Evolutionary conservation across 2,113 vertebrate genomes (phyloP).

Genomic region (Platichthys flesus): DNA sequence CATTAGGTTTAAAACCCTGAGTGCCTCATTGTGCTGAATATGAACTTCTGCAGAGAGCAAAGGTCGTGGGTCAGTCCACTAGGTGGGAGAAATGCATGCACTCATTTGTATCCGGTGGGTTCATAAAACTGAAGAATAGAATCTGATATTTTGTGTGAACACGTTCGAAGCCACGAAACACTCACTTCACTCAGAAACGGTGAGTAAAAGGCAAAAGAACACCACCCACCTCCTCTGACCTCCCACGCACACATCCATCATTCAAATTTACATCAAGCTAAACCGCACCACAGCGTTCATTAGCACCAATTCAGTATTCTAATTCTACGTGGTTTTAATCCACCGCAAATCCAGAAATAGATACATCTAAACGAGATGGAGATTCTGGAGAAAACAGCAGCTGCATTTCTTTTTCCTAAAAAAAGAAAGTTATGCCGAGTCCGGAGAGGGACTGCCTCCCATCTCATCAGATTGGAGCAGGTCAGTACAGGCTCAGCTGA

Average conservation of each 20-base stretch:
- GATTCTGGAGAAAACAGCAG: constrained; percentile 6
- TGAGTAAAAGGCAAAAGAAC: constrained; percentile 59
- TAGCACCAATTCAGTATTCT: constrained; percentile 31
- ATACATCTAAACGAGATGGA: not conserved
- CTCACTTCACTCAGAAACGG: constrained; percentile 45
- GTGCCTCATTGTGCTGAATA: not conserved
- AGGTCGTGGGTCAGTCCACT: constrained; percentile 5
- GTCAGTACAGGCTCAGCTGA: constrained; percentile 56
- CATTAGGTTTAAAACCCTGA: not conserved
- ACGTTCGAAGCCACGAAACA: constrained; percentile 37
- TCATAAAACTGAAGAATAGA: constrained; percentile 17
- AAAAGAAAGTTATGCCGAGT: constrained; percentile 24
- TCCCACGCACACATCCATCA: constrained; percentile 60
- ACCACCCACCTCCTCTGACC: constrained; percentile 63
- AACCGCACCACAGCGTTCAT: constrained; percentile 36
- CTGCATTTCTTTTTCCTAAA: constrained; percentile 21
- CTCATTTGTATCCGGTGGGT: constrained; percentile 6
- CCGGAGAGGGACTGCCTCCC: constrained; percentile 37
- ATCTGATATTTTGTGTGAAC: constrained; percentile 12
- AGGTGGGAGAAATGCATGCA: not conserved
- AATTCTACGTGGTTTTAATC: constrained; percentile 26
- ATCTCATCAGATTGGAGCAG: constrained; percentile 48
- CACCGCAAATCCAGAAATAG: not conserved
- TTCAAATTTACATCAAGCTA: constrained; percentile 57
- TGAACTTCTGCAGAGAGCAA: not conserved